Conservation (phyloP, 2,797 vertebrate species). For the Poecilia gillii region DNA sequence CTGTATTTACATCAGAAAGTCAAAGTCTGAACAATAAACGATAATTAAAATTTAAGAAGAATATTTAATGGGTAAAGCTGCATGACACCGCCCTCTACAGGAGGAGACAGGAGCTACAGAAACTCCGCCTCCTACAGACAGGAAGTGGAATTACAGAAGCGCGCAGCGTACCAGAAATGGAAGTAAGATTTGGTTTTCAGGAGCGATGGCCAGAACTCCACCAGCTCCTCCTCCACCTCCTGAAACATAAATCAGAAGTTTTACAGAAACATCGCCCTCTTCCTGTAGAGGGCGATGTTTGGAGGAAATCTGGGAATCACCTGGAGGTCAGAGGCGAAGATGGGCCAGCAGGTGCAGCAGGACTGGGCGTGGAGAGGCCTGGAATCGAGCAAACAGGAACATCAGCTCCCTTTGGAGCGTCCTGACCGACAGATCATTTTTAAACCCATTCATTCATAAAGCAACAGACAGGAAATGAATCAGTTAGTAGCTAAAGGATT, state of each 20-base stretch:
- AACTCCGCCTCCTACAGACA: not conserved
- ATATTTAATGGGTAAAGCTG: too few relatives aligned
- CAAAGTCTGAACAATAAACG: too few relatives aligned
- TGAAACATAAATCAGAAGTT: not conserved
- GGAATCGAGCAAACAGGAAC: accelerated
- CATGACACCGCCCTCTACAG: not conserved
- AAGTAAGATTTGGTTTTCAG: slow-evolving; percentile 63
- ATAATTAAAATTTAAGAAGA: too few relatives aligned
- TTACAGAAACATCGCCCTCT: too few relatives aligned
- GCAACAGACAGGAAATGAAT: not conserved
- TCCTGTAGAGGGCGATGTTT: too few relatives aligned
- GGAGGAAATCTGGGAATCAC: slow-evolving; percentile 39
- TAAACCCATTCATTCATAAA: not conserved
- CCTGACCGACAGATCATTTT: not conserved
- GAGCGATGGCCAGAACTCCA: slow-evolving; percentile 75
- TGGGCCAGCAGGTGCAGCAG: slow-evolving; percentile 77
- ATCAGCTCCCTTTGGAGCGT: not conserved
- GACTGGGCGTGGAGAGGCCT: slow-evolving; percentile 58
- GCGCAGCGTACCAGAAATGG: slow-evolving; percentile 73
- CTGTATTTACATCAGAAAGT: too few relatives aligned
- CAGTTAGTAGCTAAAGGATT: too few relatives aligned
- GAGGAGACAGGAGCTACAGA: not conserved
- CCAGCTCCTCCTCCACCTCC: slow-evolving; percentile 61
- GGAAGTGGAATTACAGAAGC: not conserved
- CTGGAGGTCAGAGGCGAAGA: slow-evolving; percentile 78